Evolutionary conservation across 2,888 invertebrate species (phyloP).

Genomic region (Pterostichus niger): DNA sequence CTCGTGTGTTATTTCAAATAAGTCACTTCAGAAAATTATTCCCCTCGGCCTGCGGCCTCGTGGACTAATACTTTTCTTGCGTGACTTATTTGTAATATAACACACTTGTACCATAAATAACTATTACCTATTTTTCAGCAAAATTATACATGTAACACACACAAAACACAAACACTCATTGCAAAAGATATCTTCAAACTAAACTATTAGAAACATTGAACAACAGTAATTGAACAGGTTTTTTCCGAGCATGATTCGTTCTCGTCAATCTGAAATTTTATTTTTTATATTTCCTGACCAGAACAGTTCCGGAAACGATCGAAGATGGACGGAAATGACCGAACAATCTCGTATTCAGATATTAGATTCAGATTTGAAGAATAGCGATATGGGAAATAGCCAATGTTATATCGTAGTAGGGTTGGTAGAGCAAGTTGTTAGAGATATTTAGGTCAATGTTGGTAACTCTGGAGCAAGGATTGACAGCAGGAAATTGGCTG

Average conservation of each 20-base stretch:
- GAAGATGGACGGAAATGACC: constrained; percentile 28
- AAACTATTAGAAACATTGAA: too few relatives aligned
- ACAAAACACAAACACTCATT: not conserved
- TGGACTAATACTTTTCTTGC: too few relatives aligned
- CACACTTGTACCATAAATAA: too few relatives aligned
- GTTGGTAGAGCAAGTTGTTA: not conserved
- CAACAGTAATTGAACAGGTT: too few relatives aligned
- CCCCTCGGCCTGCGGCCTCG: too few relatives aligned
- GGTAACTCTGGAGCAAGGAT: constrained; percentile 5
- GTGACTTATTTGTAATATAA: too few relatives aligned
- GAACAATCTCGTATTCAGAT: constrained; percentile 26
- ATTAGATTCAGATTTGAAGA: constrained; percentile 28
- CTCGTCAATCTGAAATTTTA: too few relatives aligned
- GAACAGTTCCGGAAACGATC: constrained; percentile 26
- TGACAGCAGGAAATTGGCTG: constrained; percentile 37
- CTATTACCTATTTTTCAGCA: not conserved
- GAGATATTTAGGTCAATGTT: constrained; percentile 46
- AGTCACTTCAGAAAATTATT: too few relatives aligned
- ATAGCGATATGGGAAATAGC: not conserved
- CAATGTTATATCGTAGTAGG: not conserved
- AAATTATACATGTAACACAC: not conserved
- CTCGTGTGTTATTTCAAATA: too few relatives aligned
- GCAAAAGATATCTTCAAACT: not conserved
- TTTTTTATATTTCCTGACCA: not conserved
- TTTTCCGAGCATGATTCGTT: too few relatives aligned